Evolutionary conservation across 2,797 vertebrate genomes (phyloP).

Genomic region (Periophthalmus magnuspinnatus): DNA sequence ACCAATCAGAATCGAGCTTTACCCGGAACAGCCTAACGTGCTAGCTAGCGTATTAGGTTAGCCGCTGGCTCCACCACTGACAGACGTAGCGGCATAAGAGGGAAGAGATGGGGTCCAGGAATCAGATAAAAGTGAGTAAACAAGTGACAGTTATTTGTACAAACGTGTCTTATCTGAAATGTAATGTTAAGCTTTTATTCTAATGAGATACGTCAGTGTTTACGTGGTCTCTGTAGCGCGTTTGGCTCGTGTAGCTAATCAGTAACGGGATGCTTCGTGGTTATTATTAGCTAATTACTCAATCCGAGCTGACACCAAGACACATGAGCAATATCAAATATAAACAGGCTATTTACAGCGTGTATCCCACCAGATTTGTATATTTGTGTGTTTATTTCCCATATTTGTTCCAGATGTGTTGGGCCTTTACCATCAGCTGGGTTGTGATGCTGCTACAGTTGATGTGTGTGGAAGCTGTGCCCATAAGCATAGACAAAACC

Average conservation of each 20-base stretch:
- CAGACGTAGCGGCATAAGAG: constrained; percentile 28
- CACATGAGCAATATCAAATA: constrained; percentile 1
- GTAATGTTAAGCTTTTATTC: not conserved
- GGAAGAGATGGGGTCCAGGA: constrained; percentile 34
- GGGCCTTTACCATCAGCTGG: constrained; percentile 67
- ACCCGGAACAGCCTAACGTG: not conserved
- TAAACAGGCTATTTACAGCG: not conserved
- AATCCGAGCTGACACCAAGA: not conserved
- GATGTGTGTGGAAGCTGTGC: constrained; percentile 81
- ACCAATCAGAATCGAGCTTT: constrained; percentile 33
- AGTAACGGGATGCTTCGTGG: constrained; percentile 27
- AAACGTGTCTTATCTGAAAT: not conserved
- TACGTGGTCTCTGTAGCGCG: constrained; percentile 19
- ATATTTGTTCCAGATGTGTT: constrained; percentile 81
- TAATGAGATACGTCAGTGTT: not conserved
- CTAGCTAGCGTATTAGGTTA: constrained; percentile 18
- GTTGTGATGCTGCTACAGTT: constrained; percentile 78
- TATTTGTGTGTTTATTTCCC: not conserved
- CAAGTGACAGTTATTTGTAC: not conserved
- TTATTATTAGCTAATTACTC: constrained; percentile 25
- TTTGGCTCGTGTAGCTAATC: constrained; percentile 56
- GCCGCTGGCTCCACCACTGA: not conserved
- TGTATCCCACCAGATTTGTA: not conserved
- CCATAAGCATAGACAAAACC: constrained; percentile 92
- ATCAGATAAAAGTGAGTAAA: constrained; percentile 57